Evolutionary conservation across 2,113 vertebrate genomes (phyloP).

Genomic region (Psophia crepitans): DNA sequence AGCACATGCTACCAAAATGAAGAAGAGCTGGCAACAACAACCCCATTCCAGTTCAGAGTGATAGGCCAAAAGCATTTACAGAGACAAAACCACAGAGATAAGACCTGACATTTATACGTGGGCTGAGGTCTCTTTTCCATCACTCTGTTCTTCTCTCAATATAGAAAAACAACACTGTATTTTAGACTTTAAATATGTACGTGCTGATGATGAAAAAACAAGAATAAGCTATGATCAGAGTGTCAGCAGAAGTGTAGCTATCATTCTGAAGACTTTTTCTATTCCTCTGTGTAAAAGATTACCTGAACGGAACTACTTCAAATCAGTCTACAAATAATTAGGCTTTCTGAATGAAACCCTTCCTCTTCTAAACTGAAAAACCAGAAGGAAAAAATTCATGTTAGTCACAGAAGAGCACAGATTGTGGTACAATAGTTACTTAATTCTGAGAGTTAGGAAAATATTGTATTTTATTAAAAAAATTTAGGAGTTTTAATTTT

Average conservation of each 20-base stretch:
- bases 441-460: not conserved
- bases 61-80: not conserved
- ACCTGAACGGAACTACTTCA: not conserved
- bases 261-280: not conserved
- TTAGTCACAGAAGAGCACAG: not conserved
- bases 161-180: not conserved
- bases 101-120: not conserved
- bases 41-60: not conserved
- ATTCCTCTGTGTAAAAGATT: not conserved
- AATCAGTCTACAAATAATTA: not conserved
- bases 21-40: not conserved
- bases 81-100: not conserved
- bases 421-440: not conserved
- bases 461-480: not conserved
- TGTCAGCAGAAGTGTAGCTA: not conserved
- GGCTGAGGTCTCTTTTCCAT: not conserved
- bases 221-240: not conserved
- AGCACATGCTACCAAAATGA: not conserved
- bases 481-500: not conserved
- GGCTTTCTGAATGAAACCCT: not conserved
- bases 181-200: not conserved
- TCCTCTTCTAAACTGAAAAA: not conserved
- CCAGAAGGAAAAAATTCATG: not conserved
- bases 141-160: not conserved
- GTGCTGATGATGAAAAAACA: not conserved